Evolutionary conservation across 2,888 invertebrate species (phyloP).

Genomic region (Acheta domesticus): DNA sequence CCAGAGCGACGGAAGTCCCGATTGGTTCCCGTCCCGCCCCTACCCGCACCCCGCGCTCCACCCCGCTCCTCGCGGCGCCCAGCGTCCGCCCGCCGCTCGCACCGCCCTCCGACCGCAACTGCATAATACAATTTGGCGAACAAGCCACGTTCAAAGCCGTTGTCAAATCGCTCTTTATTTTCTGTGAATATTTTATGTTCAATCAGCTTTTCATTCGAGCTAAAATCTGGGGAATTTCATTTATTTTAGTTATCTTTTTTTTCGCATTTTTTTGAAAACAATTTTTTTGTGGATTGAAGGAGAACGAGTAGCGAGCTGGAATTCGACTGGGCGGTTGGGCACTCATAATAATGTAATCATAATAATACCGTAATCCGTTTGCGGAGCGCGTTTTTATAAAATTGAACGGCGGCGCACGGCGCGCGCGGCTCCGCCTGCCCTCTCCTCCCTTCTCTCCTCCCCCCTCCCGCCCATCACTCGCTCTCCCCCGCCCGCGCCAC

Average conservation of each 20-base stretch:
- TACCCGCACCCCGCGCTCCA: background rate
- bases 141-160: background rate
- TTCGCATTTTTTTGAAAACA: background rate
- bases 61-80: background rate
- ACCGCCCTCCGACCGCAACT: background rate
- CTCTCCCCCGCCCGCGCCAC: too few relatives aligned
- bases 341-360: constrained; percentile 18
- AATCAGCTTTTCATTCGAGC: constrained; percentile 18
- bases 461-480: too few relatives aligned
- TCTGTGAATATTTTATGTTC: constrained; percentile 18
- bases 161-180: background rate
- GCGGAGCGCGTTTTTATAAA: constrained; percentile 9
- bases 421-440: background rate
- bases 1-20: background rate
- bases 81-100: background rate
- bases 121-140: background rate
- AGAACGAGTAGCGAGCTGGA: constrained; percentile 1
- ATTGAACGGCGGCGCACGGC: background rate
- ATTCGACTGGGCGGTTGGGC: background rate
- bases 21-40: background rate
- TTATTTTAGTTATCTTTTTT: constrained; percentile 18
- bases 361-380: background rate
- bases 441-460: too few relatives aligned
- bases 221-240: constrained; percentile 12
- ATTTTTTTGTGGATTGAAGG: constrained; percentile 10